Base-by-base conservation (phyloP, 1,140 invertebrate genomes). In the Idris sp. region DNA sequence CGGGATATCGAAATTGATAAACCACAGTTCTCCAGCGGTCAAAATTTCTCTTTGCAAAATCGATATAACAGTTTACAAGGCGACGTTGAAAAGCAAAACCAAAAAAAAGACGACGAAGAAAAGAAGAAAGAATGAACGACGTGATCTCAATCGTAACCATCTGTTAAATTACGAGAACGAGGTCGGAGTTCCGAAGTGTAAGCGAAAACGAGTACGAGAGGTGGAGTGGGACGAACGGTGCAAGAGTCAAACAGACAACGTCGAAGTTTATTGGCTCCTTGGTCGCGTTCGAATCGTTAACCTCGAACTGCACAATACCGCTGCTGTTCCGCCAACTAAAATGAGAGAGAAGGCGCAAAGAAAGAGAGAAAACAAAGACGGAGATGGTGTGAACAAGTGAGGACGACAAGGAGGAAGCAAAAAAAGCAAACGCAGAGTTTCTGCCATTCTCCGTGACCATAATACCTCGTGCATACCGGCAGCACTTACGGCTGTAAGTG, bases 201-300 rank as follows among this genome's bases (percentile, higher is more conserved):
- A 74, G 72, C 62, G 64, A 74, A 74, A 68, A 65, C 44, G 46
- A 73, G 59, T 40, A 41, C 30, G 49, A 30, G 44, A 14, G 10
- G 30, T 8, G 30, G 11, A 30, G 53, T 19, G 43, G 36, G 51
- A 31, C 16, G 48, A 6, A 14, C 35, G 58, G 64, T 30, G 56
- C 41, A 74, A 76, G 56, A 72, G 61, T 69, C 64, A 65, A 73
- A 74, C 65, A 54, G 69, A 59, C 69, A 64, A 73, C 62, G 73
- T 67, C 68, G 58, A 79, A 78, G 76, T 80, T 80, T 80, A 80
- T 80, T 80, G 78, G 76, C 75, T 77, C 71, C 74, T 74, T 61
- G 77, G 74, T 77, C 74, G 74, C 59, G 58, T 69, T 62, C 56
- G 58, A 74, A 68, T 64, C 72, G 65, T 75, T 75, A 75, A 75